A percentile compares a stretch with the other conserved stretches of the same genome.
These are phyloP conservation scores for Chaetops frenatus DNA, from an alignment of 2,113 vertebrate species.

Conservation along the genomic window DNA sequence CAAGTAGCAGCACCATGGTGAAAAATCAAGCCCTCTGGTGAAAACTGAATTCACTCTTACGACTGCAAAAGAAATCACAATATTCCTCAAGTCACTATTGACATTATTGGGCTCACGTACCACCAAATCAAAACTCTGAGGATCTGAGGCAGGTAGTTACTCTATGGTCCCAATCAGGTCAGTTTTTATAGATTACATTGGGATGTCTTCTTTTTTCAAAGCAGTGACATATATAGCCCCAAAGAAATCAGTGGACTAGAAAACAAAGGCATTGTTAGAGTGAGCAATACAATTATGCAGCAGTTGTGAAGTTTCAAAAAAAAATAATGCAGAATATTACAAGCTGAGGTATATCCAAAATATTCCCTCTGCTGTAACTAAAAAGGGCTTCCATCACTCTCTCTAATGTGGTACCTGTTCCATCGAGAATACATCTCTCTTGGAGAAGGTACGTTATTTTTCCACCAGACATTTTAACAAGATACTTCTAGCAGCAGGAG, in stretches of 20 bases:
- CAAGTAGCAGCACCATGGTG: neutral
- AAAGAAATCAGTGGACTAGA: neutral
- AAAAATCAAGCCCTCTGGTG: neutral
- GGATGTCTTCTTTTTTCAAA: neutral
- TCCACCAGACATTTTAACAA: neutral
- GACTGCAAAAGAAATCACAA: neutral
- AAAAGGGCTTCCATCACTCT: neutral
- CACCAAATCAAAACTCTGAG: neutral
- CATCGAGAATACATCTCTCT: neutral
- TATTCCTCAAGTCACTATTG: neutral
- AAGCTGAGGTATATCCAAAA: neutral
- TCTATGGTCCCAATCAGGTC: neutral
- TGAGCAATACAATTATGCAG: neutral
- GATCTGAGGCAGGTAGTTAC: neutral
- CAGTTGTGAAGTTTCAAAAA: neutral
- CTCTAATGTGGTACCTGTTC: neutral
- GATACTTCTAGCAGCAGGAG: constrained; percentile 18
- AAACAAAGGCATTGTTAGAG: neutral
- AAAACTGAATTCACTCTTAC: neutral
- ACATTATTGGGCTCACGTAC: neutral
- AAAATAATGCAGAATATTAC: neutral
- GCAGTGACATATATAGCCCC: neutral
- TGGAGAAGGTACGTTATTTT: neutral
- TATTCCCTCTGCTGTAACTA: neutral
- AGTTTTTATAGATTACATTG: neutral